Base-by-base conservation (phyloP, 1,140 invertebrate genomes). In the Eumeta japonica region DNA sequence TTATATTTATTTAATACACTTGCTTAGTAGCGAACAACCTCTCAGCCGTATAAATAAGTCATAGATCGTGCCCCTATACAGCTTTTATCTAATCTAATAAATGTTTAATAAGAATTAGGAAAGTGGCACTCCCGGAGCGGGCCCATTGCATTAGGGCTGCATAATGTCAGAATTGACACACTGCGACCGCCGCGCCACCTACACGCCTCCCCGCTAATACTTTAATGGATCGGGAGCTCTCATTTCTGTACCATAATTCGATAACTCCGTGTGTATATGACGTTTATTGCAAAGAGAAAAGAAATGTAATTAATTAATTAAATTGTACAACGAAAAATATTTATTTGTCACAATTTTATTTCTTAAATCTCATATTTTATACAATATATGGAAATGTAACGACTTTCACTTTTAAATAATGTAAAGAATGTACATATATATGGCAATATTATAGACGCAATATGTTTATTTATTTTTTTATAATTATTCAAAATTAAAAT, bases 31-130 rank as follows among this genome's bases (percentile, higher is more conserved):
- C n/a, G n/a, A n/a, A n/a, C n/a, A n/a, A n/a, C n/a, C n/a, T n/a
- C n/a, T n/a, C n/a, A n/a, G n/a, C n/a, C n/a, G n/a, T 46, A 68
- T 73, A 71, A 71, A 73, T 73, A 73, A 73, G 63, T 67, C 68
- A 73, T 64, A 24, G 52, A 34, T 42, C 12, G 45, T 51, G 49
- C 59, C 60, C 58, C 58, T 39, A 58, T 50, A 67, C 64, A 59
- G 58, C 57, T 62, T 55, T 65, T 56, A 54, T 62, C 62, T 68
- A 65, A 68, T 66, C 55, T 62, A 73, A 68, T 73, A 68, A 73
- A 70, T 73, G 64, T 68, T 73, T 70, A 66, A 70, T 73, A 64
- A 56, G 64, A 68, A 70, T 70, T 73, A 66, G 65, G 58, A 62
- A 62, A 66, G 59, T 64, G 52, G 54, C 64, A 48, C 60, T 55